These are phyloP conservation scores for Leptonema lineaticorne DNA, from an alignment of 1,140 invertebrate species.

Conservation along the genomic window DNA sequence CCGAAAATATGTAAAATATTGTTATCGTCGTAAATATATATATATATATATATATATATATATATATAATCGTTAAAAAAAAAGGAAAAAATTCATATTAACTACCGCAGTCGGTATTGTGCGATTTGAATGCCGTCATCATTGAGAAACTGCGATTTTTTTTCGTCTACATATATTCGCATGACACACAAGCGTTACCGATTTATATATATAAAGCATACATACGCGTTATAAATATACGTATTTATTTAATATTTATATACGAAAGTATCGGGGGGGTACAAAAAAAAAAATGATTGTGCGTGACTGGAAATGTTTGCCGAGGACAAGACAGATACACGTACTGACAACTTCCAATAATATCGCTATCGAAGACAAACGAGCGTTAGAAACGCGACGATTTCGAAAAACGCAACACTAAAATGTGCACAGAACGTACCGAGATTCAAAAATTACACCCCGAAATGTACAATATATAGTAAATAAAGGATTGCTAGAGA, in stretches of 20 bases:
- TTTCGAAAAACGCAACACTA: background rate
- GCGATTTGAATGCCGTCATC: background rate
- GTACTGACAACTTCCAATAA: slow-evolving; percentile 21
- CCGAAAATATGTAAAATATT: too few species aligned
- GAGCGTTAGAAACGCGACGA: slow-evolving; percentile 2
- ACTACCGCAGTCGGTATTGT: too few species aligned
- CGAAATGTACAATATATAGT: too few species aligned
- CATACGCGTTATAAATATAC: too few species aligned
- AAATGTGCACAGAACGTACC: too few species aligned
- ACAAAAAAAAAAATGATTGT: slow-evolving; percentile 5
- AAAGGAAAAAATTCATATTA: too few species aligned
- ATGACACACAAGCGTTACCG: background rate
- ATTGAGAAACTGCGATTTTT: background rate
- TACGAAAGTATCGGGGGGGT: background rate
- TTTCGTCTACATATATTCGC: background rate
- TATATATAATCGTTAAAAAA: too few species aligned
- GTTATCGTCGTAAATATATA: too few species aligned
- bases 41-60: too few species aligned
- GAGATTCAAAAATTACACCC: too few species aligned
- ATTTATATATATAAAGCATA: too few species aligned
- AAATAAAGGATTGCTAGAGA: too few species aligned
- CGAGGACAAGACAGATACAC: slow-evolving; percentile 18
- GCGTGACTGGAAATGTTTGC: slow-evolving; percentile 22
- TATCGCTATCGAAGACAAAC: slow-evolving; percentile 10
- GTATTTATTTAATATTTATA: background rate